A percentile compares a stretch with the other conserved stretches of the same genome.
Evolutionary conservation across 2,888 invertebrate species (phyloP).

Genomic region (Caenorhabditis auriculariae): DNA sequence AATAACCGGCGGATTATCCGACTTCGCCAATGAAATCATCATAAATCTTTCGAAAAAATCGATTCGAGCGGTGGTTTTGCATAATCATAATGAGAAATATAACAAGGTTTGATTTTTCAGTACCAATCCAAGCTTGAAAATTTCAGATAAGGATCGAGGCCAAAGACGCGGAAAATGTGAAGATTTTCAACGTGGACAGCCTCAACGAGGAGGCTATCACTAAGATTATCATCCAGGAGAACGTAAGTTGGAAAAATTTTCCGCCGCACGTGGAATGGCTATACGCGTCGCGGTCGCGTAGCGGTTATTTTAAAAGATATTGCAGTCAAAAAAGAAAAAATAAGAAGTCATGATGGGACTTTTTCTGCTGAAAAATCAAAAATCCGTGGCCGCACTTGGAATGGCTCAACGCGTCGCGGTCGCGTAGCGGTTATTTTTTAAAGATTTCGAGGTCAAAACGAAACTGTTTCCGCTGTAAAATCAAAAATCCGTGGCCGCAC

Average conservation of each 20-base stretch:
- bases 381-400: no score
- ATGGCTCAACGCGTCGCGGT: no score
- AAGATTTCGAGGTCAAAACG: no score
- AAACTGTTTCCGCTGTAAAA: no score
- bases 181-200: constrained; percentile 1
- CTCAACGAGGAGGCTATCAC: constrained; percentile 9
- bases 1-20: constrained; percentile 14
- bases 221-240: neutral
- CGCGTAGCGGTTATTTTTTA: no score
- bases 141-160: neutral
- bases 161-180: neutral
- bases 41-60: constrained; percentile 4
- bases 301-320: no score
- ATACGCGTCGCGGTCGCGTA: no score
- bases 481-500: no score
- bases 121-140: neutral
- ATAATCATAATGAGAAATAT: constrained; percentile 1
- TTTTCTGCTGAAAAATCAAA: no score
- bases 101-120: constrained; percentile 3
- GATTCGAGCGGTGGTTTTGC: constrained; percentile 6
- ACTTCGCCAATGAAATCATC: constrained; percentile 10
- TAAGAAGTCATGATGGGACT: no score
- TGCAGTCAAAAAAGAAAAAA: no score
- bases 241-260: neutral
- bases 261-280: no score